Conservation (phyloP, 2,888 invertebrate species). For the Tipula helvola region DNA sequence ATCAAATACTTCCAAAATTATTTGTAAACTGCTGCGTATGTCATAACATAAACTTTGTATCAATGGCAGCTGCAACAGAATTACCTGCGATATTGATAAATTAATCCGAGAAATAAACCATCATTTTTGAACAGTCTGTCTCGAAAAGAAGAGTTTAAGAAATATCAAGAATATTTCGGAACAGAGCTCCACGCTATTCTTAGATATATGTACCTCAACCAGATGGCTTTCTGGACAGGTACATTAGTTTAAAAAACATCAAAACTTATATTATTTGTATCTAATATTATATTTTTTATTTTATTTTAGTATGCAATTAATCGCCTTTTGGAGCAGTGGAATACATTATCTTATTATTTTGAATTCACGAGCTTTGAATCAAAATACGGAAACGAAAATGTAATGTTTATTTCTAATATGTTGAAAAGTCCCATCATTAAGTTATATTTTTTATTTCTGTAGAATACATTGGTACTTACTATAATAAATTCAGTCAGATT, state of each 20-base stretch:
- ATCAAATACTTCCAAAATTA: neutral
- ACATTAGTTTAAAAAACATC: neutral
- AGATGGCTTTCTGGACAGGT: neutral
- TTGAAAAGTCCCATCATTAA: neutral
- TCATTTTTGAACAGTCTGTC: slow-evolving; percentile 10
- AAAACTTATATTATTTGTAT: neutral
- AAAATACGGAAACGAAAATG: neutral
- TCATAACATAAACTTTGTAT: slow-evolving; percentile 11
- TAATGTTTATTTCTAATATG: neutral
- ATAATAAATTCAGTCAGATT: neutral
- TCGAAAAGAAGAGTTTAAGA: slow-evolving; percentile 4
- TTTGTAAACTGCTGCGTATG: neutral
- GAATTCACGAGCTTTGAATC: neutral
- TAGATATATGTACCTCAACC: neutral
- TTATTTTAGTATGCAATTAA: slow-evolving; percentile 5
- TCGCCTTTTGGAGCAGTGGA: slow-evolving; percentile 11
- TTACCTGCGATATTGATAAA: slow-evolving; percentile 1
- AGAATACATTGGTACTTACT: neutral
- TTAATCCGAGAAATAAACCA: slow-evolving; percentile 10
- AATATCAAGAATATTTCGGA: slow-evolving; percentile 5
- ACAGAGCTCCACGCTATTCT: slow-evolving; percentile 8
- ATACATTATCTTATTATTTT: neutral
- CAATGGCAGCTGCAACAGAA: neutral
- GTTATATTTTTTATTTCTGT: neutral
- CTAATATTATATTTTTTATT: neutral